These are phyloP conservation scores for Dicentrarchus labrax DNA, from an alignment of 2,113 vertebrate species.

Conservation along the genomic window DNA sequence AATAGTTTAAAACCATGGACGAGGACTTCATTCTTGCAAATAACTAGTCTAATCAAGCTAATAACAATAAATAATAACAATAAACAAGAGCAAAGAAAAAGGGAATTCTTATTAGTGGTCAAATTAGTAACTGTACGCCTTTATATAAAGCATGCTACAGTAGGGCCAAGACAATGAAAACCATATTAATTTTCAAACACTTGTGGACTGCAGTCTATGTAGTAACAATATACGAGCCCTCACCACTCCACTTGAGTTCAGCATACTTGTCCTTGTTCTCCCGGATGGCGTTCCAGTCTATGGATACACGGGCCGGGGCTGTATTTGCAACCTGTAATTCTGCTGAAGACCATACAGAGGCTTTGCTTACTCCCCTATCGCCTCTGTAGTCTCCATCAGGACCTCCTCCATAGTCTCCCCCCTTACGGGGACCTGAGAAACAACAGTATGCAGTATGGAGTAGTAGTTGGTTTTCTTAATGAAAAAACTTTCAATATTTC, in stretches of 20 bases:
- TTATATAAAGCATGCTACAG: neutral
- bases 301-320: slow-evolving; percentile 45
- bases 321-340: slow-evolving; percentile 35
- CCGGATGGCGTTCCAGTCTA: slow-evolving; percentile 90
- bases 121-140: neutral
- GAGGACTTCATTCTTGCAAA: neutral
- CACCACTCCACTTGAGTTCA: slow-evolving; percentile 94
- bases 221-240: slow-evolving; percentile 23
- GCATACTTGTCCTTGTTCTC: slow-evolving; percentile 90
- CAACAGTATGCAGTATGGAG: neutral
- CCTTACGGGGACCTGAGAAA: slow-evolving; percentile 27
- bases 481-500: no score
- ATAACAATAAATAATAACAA: neutral
- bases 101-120: neutral
- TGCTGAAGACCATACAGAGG: slow-evolving; percentile 73
- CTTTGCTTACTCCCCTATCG: neutral
- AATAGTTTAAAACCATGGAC: neutral
- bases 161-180: neutral
- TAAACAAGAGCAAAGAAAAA: neutral
- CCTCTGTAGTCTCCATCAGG: neutral
- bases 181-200: no score
- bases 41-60: neutral
- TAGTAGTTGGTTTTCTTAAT: no score
- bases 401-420: neutral
- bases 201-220: neutral